phyloP scores from a whole-genome alignment of 1,140 invertebrate species.

The Camponotus pennsylvanicus region DNA sequence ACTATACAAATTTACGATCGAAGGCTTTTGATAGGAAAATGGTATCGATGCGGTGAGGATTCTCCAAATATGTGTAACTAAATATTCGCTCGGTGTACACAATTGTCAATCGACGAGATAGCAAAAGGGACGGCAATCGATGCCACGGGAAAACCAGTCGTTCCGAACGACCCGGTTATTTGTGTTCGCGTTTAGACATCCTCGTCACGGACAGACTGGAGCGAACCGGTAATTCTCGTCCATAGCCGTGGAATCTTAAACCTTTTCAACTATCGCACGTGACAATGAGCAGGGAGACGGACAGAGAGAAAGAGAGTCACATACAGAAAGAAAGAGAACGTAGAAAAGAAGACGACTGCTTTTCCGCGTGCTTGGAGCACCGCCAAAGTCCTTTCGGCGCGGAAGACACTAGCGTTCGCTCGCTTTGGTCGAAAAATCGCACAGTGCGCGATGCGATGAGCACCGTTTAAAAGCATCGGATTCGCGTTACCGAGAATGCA shows the following conservation, averaged over 20 bases:
- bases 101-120: slow-evolving; percentile 36
- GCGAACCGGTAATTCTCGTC: slow-evolving; percentile 15
- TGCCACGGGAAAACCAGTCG: slow-evolving; percentile 11
- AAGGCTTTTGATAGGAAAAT: neutral
- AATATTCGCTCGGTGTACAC: neutral
- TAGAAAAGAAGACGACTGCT: neutral
- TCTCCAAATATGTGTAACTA: neutral
- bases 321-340: neutral
- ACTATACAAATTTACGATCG: neutral
- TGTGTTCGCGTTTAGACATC: slow-evolving; percentile 23
- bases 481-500: slow-evolving; percentile 49
- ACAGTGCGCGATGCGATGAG: slow-evolving; percentile 2
- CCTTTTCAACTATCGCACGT: neutral
- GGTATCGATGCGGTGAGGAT: neutral
- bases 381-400: slow-evolving; percentile 30
- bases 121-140: slow-evolving; percentile 8
- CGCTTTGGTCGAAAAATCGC: slow-evolving; percentile 7
- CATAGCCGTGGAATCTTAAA: slow-evolving; percentile 1
- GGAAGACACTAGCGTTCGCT: slow-evolving; percentile 30
- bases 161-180: neutral
- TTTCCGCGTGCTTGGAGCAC: slow-evolving; percentile 30
- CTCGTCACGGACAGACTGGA: slow-evolving; percentile 1
- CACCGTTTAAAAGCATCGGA: slow-evolving; percentile 62
- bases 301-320: neutral
- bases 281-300: slow-evolving; percentile 32